Evolutionary conservation across 2,113 vertebrate genomes (phyloP), one percentile per base, ranked within the genome.

Genomic region (Oplegnathus fasciatus): DNA sequence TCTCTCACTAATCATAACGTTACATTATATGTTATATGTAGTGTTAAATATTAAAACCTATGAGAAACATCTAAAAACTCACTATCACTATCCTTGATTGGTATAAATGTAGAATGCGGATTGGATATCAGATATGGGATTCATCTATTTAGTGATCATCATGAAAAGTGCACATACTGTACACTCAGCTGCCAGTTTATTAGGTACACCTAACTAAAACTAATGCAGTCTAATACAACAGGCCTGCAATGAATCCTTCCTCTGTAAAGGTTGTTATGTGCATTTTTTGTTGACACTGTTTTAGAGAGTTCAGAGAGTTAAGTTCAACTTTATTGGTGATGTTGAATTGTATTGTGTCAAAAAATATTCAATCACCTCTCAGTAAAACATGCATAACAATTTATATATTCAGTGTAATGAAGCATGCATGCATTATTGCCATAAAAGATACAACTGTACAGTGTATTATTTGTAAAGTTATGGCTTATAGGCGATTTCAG

Each of bases 31-130:
- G 64, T 58, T 78, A 60, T 60, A 8, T 37, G 55, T 37, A 61
- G 77, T 50, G 66, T n/a, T 70, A 13, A 61, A 28, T 40, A 61
- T 79, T 48, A 40, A 22, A 80, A 71, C 62, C 5, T 10, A 34
- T 17, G 18, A 32, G 20, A 70, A 57, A 46, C n/a, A 68, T 68
- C 18, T 0, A 34, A 48, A 10, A 28, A 42, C 18, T 37, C 17
- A 48, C 46, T 48, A 5, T 61, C 22, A 61, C 28, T 4, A 20
- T 68, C 55, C 9, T 37, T 26, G 7, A 32, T 60, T 54, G 28
- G 4, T 9, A 22, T 34, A 24, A 1, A 50, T 48, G 50, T 30
- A 34, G 28, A 70, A 34, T 70, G 28, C 44, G 20, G 17, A 30
- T 24, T 32, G 28, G 30, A 71, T 40, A 6, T 72, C 9, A 6